Evolutionary conservation across 2,797 vertebrate genomes (phyloP), one percentile per base, ranked within the genome.

Genomic region (Zalophus californianus): DNA sequence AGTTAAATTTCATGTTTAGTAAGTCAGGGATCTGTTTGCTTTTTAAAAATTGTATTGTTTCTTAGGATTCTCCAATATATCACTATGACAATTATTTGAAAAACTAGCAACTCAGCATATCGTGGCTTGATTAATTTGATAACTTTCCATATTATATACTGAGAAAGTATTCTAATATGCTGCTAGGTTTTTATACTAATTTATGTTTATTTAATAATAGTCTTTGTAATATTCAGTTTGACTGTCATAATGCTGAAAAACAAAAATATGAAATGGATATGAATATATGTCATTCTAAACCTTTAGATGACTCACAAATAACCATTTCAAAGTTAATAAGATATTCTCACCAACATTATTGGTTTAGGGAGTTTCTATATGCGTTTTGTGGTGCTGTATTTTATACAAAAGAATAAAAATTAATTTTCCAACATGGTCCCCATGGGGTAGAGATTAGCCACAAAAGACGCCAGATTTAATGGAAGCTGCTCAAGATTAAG

Each of bases 391-490:
- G 21, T 89, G 48, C 66, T 64, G 5, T 41, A 29, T 86, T 64
- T 82, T 54, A 72, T 73, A 77, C 41, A 93, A 97, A 89, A 92
- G 87, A 78, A 78, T 88, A 94, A 48, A 72, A 88, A 56, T 21
- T 92, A 32, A 72, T 38, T 97, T 92, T 95, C 14, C 83, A 70
- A 56, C 25, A n/a, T 62, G 48, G 35, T 70, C 60, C 77, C 32
- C 38, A 2, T 56, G 1, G n/a, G 23, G 3, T 95, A 86, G 70
- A 83, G 25, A 91, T 94, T 72, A 89, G 70, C 44, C 52, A 89
- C 68, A 52, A 80, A 95, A 90, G 66, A 96, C 73, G 44, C 41
- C 72, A 89, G 35, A 70, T 93, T 97, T 97, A 84, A 86, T 97
- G 64, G 56, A 94, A 95, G 38, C 88, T 94, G 32, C 54, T 91